Conservation (phyloP, 2,888 invertebrate genomes). For the Blomia tropicalis region DNA sequence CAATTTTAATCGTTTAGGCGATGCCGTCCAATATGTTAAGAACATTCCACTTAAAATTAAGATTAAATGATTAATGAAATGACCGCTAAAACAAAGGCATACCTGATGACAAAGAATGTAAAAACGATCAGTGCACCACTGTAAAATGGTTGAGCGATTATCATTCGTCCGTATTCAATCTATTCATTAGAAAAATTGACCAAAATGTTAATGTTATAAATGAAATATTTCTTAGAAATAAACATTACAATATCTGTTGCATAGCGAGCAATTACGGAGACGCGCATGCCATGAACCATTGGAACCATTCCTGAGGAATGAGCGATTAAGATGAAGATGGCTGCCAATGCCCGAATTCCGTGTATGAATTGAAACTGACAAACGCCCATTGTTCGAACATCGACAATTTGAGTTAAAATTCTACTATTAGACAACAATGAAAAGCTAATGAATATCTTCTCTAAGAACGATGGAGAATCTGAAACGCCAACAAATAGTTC, state of each 20-base stretch:
- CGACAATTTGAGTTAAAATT: slow-evolving; percentile 11
- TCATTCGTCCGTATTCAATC: not conserved
- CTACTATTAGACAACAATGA: slow-evolving; percentile 8
- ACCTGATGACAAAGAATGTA: slow-evolving; percentile 19
- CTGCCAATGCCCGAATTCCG: slow-evolving; percentile 11
- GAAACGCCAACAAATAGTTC: not conserved
- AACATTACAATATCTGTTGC: slow-evolving; percentile 8
- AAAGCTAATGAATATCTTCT: slow-evolving; percentile 5
- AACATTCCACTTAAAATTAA: slow-evolving; percentile 7
- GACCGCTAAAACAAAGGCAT: not conserved
- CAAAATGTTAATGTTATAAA: no score
- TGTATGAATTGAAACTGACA: slow-evolving; percentile 17
- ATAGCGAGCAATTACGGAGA: not conserved
- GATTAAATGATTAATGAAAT: not conserved
- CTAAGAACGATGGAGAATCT: not conserved
- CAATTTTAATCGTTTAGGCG: not conserved
- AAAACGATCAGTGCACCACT: slow-evolving; percentile 15
- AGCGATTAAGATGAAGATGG: slow-evolving; percentile 14
- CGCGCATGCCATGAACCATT: not conserved
- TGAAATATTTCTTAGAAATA: no score
- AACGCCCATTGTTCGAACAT: not conserved
- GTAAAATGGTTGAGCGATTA: slow-evolving; percentile 9
- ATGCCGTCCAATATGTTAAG: not conserved
- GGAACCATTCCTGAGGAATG: slow-evolving; percentile 14
- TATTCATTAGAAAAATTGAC: no score